A percentile compares a stretch with the other conserved stretches of the same genome.
These are phyloP conservation scores for Spizella passerina DNA, from an alignment of 2,797 vertebrate genomes.

Conservation along the genomic window DNA sequence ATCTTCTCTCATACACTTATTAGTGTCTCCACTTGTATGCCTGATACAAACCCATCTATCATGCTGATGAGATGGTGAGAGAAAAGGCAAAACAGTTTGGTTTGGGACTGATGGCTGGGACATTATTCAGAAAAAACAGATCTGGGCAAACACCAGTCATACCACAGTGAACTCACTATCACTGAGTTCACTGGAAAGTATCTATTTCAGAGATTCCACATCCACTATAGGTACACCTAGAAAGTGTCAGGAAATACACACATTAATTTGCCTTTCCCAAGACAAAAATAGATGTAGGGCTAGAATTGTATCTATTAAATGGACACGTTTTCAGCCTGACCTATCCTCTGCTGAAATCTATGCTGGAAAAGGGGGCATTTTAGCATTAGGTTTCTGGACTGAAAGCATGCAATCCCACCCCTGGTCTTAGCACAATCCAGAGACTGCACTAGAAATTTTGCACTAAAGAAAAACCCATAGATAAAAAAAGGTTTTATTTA, in stretches of 20 bases:
- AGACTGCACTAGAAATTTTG: background rate
- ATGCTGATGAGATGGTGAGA: background rate
- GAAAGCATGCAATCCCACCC: background rate
- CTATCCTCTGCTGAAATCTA: background rate
- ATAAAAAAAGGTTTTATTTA: background rate
- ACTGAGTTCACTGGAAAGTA: background rate
- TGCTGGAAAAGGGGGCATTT: background rate
- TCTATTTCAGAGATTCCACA: background rate
- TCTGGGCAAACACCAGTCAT: background rate
- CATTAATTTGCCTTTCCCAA: background rate
- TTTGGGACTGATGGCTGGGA: background rate
- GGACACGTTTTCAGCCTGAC: background rate
- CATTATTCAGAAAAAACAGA: background rate
- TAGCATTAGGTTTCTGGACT: background rate
- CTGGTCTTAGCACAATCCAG: background rate
- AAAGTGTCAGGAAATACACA: background rate
- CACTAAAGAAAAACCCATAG: background rate
- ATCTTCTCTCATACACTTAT: background rate
- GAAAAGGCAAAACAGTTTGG: background rate
- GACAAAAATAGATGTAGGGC: background rate
- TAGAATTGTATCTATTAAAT: background rate
- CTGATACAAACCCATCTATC: background rate
- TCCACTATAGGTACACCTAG: background rate
- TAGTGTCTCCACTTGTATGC: background rate
- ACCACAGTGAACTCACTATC: background rate